Evolutionary conservation across 37 sponge, comb jelly and placozoan genomes (phyloP), one percentile per base, ranked within the genome.

Genomic region (Chondrosia reniformis): DNA sequence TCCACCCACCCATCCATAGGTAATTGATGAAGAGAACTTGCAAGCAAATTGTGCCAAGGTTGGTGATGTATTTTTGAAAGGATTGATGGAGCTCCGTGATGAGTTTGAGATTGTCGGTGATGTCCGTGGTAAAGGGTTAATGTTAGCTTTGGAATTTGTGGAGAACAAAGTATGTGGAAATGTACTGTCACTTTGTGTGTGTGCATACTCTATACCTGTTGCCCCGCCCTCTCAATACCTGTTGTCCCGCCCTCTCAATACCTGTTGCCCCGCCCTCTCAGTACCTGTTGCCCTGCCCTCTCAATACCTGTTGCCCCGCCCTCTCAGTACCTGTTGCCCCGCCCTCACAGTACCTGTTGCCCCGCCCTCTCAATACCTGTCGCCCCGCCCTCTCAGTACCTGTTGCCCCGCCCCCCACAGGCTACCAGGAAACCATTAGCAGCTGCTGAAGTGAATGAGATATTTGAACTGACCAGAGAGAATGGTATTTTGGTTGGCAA

Each of bases 91-190:
- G 39, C 82, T 97, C 67, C 45, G 98, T 31, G 89, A 91, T 40
- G 84, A 91, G 78, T 91, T 88, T 86, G 94, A 93, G 54, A 71
- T 89, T 37, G 86, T 97, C 56, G 98, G 98, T 54, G 98, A 97
- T 77, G 89, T 91, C 34, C 76, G 98, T 37, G 98, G 98, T 0
- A 97, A 88, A 40, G 98, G 98, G 21, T 77, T 97, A 45, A 88
- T 97, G 90, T 37, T 88, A 44, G 92, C 87, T 0, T 25, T 94
- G 81, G 98, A 97, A 76, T 45, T 97, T 39, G 98, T 94, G 39
- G 81, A 84, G 62, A 79, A 83, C 69, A 89, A 94, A 88, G 89
- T 85, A 33, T 55, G 80, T 5, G 30, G 43, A 30, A n/a, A n/a
- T n/a, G n/a, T n/a, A n/a, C n/a, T 42, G 75, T 74, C 46, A 10